Evolutionary conservation across 2,888 invertebrate genomes (phyloP).

Genomic region (Drosophila ochracea): DNA sequence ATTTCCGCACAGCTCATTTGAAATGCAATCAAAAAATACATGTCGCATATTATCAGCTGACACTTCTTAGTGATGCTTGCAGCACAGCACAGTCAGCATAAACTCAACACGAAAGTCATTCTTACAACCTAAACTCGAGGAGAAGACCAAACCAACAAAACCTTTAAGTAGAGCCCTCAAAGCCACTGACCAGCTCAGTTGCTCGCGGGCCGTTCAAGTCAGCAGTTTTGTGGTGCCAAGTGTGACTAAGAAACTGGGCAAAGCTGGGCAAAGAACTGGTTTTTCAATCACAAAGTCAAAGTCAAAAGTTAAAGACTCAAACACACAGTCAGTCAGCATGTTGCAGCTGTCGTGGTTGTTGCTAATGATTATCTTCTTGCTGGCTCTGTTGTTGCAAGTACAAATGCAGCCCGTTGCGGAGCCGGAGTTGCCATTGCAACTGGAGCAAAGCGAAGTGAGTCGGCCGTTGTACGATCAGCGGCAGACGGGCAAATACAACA

Average conservation of each 20-base stretch:
- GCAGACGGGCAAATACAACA: slow-evolving; percentile 92
- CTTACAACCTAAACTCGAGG: slow-evolving; percentile 6
- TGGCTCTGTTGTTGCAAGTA: slow-evolving; percentile 34
- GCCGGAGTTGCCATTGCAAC: neutral
- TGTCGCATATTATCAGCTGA: slow-evolving; percentile 4
- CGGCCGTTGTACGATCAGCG: slow-evolving; percentile 88
- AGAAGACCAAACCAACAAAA: slow-evolving; percentile 18
- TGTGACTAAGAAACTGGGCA: neutral
- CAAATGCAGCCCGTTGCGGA: slow-evolving; percentile 48
- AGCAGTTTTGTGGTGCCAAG: slow-evolving; percentile 40
- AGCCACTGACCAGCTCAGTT: slow-evolving; percentile 51
- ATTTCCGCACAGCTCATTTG: neutral
- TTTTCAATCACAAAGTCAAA: slow-evolving; percentile 32
- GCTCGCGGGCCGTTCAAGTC: slow-evolving; percentile 45
- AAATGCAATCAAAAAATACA: neutral
- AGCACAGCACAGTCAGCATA: neutral
- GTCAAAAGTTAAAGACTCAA: slow-evolving; percentile 11
- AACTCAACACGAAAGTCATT: neutral
- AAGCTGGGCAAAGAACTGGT: slow-evolving; percentile 46
- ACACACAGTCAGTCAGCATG: slow-evolving; percentile 30
- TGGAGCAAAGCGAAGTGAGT: slow-evolving; percentile 55
- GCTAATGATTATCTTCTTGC: slow-evolving; percentile 38
- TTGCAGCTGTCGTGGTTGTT: slow-evolving; percentile 36
- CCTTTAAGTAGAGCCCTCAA: slow-evolving; percentile 67
- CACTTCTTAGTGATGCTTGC: neutral